Conservation (phyloP, 1,140 invertebrate genomes). For the Alviniconcha marisindica region DNA sequence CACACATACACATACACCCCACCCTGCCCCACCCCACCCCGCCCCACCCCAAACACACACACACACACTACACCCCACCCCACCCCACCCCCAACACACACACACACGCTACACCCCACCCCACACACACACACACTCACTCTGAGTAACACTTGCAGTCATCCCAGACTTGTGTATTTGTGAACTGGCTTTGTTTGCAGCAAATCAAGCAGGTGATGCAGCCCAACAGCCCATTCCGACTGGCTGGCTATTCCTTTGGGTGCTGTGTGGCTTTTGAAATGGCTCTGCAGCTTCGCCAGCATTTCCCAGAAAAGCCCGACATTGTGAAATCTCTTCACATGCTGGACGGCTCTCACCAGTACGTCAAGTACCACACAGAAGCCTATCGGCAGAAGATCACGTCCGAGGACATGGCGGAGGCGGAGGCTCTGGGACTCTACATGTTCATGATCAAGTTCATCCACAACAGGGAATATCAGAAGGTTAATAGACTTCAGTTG, state of each 20-base stretch:
- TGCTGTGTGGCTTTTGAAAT: conserved; percentile 95
- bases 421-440: conserved; percentile 85
- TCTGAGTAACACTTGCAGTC: too few relatives aligned
- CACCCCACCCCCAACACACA: too few relatives aligned
- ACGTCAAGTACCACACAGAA: conserved; percentile 87
- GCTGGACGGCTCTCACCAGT: conserved; percentile 94
- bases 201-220: conserved; percentile 88
- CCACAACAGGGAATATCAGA: conserved; percentile 82
- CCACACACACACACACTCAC: too few relatives aligned
- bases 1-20: too few relatives aligned
- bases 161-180: not conserved
- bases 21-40: too few relatives aligned
- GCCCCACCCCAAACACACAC: too few relatives aligned
- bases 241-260: conserved; percentile 97
- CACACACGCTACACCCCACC: too few relatives aligned
- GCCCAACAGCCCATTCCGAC: conserved; percentile 87
- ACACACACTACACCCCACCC: too few relatives aligned
- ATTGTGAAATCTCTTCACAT: conserved; percentile 81
- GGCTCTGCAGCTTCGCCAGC: conserved; percentile 84
- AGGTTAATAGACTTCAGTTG: conserved; percentile 79
- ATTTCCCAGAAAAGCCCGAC: conserved; percentile 77
- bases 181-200: conserved; percentile 72
- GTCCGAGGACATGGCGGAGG: conserved; percentile 57
- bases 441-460: conserved; percentile 88
- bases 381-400: conserved; percentile 58